Evolutionary conservation across 2,888 invertebrate genomes (phyloP).

Genomic region (Romanomermis culicivorax): DNA sequence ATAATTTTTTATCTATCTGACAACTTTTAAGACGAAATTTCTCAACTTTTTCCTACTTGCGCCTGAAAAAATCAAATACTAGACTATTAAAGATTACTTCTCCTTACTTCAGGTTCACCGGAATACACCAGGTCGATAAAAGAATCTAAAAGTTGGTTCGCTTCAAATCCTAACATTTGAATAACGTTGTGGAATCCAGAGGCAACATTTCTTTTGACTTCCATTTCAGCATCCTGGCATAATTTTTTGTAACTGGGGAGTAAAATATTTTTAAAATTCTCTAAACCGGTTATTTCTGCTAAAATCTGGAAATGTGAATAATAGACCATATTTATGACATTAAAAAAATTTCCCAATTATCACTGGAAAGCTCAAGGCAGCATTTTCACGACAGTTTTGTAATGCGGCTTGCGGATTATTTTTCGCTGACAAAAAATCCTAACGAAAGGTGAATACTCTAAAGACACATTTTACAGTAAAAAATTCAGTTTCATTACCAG

Average conservation of each 20-base stretch:
- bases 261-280: slow-evolving; percentile 21
- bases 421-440: background rate
- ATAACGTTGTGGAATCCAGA: background rate
- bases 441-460: background rate
- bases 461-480: no score
- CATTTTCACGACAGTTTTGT: background rate
- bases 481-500: no score
- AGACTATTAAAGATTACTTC: no score
- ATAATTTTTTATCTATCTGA: no score
- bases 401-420: background rate
- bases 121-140: slow-evolving; percentile 1
- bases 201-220: slow-evolving; percentile 15
- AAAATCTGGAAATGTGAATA: background rate
- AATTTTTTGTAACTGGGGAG: slow-evolving; percentile 29
- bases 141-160: background rate
- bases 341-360: background rate
- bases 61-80: no score
- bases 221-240: slow-evolving; percentile 23
- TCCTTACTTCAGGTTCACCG: slow-evolving; percentile 1
- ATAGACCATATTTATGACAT: background rate
- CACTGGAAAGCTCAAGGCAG: slow-evolving; percentile 1
- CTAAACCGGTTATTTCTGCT: background rate
- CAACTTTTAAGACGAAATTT: no score
- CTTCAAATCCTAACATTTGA: background rate
- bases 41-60: no score